A percentile compares a stretch with the other conserved stretches of the same genome.
These are phyloP conservation scores for Myxocyprinus asiaticus DNA, from an alignment of 2,113 vertebrate species.

Conservation along the genomic window DNA sequence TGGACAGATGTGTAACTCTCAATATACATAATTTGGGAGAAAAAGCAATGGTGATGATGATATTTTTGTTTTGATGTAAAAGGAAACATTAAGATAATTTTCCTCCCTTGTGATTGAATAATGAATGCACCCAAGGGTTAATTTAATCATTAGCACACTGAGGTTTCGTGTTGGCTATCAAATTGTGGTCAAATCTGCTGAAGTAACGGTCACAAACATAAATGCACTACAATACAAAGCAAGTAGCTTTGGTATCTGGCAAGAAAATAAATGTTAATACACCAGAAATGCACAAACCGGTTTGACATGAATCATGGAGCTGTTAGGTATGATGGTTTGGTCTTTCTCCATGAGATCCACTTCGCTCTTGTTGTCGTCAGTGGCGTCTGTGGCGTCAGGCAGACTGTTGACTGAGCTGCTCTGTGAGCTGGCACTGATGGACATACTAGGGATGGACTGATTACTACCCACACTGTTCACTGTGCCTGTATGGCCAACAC, in stretches of 20 bases:
- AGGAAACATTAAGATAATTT: too few relatives aligned
- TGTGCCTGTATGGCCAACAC: conserved; percentile 89
- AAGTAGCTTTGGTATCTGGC: not conserved
- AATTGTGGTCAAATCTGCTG: too few relatives aligned
- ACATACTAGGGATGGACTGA: conserved; percentile 99
- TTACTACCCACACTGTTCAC: conserved; percentile 99
- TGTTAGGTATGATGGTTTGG: conserved; percentile 98
- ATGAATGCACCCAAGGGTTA: too few relatives aligned
- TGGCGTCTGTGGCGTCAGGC: conserved; percentile 85
- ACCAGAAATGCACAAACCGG: conserved; percentile 71
- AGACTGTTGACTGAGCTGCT: conserved; percentile 99
- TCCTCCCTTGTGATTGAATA: conserved; percentile 15
- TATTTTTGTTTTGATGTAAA: too few relatives aligned
- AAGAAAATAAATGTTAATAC: not conserved
- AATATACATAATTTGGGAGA: too few relatives aligned
- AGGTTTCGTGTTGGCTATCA: too few relatives aligned
- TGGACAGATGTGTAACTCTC: too few relatives aligned
- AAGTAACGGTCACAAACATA: too few relatives aligned
- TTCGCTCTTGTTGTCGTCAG: conserved; percentile 94
- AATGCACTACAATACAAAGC: not conserved
- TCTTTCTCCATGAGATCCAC: conserved; percentile 94
- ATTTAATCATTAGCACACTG: too few relatives aligned
- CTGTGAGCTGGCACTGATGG: conserved; percentile 98
- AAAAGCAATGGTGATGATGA: too few relatives aligned
- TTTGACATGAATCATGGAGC: conserved; percentile 94